Base-by-base conservation (phyloP, 2,113 vertebrate species). In the Trematocara zebra region DNA sequence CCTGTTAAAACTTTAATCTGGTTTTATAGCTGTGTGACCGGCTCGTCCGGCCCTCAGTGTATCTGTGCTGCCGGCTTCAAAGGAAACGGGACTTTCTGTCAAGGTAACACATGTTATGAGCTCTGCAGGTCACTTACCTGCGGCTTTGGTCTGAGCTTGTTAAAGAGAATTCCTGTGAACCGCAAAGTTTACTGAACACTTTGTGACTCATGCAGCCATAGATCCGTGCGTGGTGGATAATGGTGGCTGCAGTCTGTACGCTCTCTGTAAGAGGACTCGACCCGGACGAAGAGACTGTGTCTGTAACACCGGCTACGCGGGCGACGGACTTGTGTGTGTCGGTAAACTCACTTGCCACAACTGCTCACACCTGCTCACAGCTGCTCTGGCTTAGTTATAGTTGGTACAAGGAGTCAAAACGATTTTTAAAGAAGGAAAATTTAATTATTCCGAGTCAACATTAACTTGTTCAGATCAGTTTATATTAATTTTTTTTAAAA, bases 1-100 rank as follows among this genome's bases (percentile, higher is more conserved):
- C 54, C 80, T 51, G 7, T 49, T 49, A 74, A 76, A 76, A 49
- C 18, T 11, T 18, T 14, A 4, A 61, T 51, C 42, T 28, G 8
- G 3, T 81, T 47, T 79, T 64, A 26, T 78, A 99, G 98, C 78
- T 99, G 97, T 85, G 85, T 97, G 56, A 85, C 93, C 44, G 35
- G 85, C 8, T 40, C 81, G 0, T 88, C 93, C 0, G 92, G 96
- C 14, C 85, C 93, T 11, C 90, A 84, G 2, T 99, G 98, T 94
- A 94, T 92, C 56, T 99, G 98, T 80, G 97, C 97, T 1, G 96
- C 96, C 9, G 98, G 98, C 2, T 99, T 98, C 80, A 51, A 96
- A 82, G 98, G 98, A 47, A 98, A 99, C 0, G 98, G 98, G 26
- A 98, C 97, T 0, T 82, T 93, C 89, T 99, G 98, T 92, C 92